Conservation (phyloP, 1,140 invertebrate genomes). For the Lucilia cuprina region DNA sequence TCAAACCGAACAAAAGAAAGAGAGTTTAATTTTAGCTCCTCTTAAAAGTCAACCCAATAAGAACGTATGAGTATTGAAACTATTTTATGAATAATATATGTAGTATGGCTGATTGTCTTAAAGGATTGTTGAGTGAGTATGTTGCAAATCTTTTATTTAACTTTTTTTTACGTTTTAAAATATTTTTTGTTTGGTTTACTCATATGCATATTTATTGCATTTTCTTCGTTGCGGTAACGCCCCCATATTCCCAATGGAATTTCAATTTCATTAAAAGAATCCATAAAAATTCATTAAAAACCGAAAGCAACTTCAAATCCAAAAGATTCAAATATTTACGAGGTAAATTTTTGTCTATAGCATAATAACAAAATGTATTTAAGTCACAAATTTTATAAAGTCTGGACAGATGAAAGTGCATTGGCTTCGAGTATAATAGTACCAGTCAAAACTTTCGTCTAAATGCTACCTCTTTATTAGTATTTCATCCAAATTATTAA, state of each 20-base stretch:
- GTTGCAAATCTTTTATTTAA: neutral
- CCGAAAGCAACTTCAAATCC: neutral
- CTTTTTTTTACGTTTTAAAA: neutral
- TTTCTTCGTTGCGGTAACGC: conserved; percentile 60
- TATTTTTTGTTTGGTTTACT: conserved; percentile 35
- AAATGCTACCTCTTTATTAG: no score
- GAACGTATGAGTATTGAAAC: neutral
- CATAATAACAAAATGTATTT: neutral
- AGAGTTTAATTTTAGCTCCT: neutral
- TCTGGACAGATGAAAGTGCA: no score
- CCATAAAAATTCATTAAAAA: neutral
- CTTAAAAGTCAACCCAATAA: neutral
- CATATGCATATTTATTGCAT: conserved; percentile 63
- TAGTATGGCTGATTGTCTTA: neutral
- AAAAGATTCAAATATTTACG: neutral
- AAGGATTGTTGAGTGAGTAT: neutral
- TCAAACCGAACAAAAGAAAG: conserved; percentile 38
- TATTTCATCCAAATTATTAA: no score
- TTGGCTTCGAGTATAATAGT: no score
- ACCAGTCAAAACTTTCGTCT: no score
- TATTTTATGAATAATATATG: neutral
- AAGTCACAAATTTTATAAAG: neutral
- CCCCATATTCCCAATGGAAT: conserved; percentile 61
- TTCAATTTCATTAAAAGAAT: conserved; percentile 56
- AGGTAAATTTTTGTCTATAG: neutral